Evolutionary conservation across 2,888 invertebrate species (phyloP).

Genomic region (Tridacna gigas): DNA sequence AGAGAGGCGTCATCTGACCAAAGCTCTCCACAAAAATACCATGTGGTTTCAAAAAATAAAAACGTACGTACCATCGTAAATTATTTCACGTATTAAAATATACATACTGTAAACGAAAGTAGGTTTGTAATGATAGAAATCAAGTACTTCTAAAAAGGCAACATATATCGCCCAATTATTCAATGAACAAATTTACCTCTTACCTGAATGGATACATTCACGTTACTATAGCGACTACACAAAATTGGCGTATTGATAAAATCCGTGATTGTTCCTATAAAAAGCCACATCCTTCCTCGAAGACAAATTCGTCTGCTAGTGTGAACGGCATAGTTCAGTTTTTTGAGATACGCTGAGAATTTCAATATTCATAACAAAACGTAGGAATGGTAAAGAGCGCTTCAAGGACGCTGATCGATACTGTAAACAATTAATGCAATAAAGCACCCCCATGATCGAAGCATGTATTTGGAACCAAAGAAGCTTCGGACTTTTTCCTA

Average conservation of each 20-base stretch:
- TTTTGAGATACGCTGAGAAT: conserved; percentile 25
- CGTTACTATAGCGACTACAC: conserved; percentile 42
- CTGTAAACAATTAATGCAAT: conserved; percentile 59
- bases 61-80: too few relatives aligned
- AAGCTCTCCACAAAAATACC: too few relatives aligned
- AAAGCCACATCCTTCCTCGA: conserved; percentile 31
- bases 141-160: too few relatives aligned
- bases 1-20: too few relatives aligned
- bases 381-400: conserved; percentile 43
- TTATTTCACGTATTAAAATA: too few relatives aligned
- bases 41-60: too few relatives aligned
- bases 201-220: conserved; percentile 60
- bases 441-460: conserved; percentile 51
- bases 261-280: conserved; percentile 32
- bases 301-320: conserved; percentile 15
- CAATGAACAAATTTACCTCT: background rate
- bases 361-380: conserved; percentile 36
- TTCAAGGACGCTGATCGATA: conserved; percentile 61
- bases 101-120: too few relatives aligned
- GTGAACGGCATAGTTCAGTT: conserved; percentile 18
- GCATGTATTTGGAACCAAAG: conserved; percentile 14
- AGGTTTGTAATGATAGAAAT: too few relatives aligned
- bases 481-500: background rate
- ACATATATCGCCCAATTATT: too few relatives aligned
- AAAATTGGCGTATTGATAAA: conserved; percentile 34